Evolutionary conservation across 1,140 invertebrate genomes (phyloP).

Genomic region (Drosophila subpulchrella): DNA sequence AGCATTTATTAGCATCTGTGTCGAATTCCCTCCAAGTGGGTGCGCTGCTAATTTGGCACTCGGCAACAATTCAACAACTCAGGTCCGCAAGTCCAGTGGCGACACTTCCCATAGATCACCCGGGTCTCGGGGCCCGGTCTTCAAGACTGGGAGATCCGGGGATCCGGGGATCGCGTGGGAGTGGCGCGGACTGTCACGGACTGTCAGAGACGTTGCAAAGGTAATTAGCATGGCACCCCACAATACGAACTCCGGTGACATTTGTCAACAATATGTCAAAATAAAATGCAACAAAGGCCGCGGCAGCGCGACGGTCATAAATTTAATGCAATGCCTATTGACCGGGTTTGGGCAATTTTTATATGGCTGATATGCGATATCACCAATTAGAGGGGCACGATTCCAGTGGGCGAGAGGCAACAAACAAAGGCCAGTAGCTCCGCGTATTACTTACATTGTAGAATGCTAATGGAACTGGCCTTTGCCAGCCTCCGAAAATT

Average conservation of each 20-base stretch:
- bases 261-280: conserved; percentile 77
- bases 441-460: conserved; percentile 39
- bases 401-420: conserved; percentile 35
- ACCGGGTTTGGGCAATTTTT: conserved; percentile 39
- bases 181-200: conserved; percentile 51
- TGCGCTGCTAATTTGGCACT: conserved; percentile 44
- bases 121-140: neutral
- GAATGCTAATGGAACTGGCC: conserved; percentile 52
- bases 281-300: conserved; percentile 48
- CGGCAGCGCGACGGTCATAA: conserved; percentile 41
- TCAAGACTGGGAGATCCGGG: neutral
- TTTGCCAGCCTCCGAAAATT: conserved; percentile 44
- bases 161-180: conserved; percentile 30
- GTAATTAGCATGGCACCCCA: conserved; percentile 67
- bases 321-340: conserved; percentile 52
- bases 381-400: conserved; percentile 64
- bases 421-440: conserved; percentile 30
- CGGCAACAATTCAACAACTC: conserved; percentile 35
- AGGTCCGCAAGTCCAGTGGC: conserved; percentile 13
- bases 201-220: conserved; percentile 61
- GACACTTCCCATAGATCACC: conserved; percentile 54
- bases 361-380: conserved; percentile 64
- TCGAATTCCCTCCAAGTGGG: conserved; percentile 11
- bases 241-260: conserved; percentile 52
- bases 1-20: conserved; percentile 23